Evolutionary conservation across 2,113 vertebrate species (phyloP).

Genomic region (Ctenomys sociabilis): DNA sequence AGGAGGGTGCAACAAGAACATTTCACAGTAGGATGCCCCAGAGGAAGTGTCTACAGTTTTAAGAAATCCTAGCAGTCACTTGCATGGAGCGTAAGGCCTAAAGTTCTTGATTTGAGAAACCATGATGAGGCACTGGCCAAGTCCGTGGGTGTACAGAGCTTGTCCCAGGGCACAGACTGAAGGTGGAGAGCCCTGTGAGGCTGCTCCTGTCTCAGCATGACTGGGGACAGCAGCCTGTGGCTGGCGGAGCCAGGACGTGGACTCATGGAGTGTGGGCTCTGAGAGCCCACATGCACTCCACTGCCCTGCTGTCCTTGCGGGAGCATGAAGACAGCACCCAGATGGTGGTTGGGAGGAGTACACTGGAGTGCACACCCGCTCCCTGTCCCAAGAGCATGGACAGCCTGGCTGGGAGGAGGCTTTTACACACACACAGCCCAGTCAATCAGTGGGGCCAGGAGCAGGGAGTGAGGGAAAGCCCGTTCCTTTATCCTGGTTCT

Average conservation of each 20-base stretch:
- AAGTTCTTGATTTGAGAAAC: background rate
- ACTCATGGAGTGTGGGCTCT: accelerated
- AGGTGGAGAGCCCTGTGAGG: no score
- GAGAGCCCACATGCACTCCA: background rate
- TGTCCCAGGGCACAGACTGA: background rate
- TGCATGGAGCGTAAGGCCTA: background rate
- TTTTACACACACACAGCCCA: background rate
- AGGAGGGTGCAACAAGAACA: background rate
- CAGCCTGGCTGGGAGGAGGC: background rate
- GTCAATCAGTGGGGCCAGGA: background rate
- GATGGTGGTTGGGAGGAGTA: background rate
- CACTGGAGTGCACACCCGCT: background rate
- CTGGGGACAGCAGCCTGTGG: background rate
- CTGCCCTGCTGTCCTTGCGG: background rate
- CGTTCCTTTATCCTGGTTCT: conserved; percentile 42
- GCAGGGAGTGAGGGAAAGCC: background rate
- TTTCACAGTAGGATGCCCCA: background rate
- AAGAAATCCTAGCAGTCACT: background rate
- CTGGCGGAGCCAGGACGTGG: accelerated
- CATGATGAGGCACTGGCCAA: background rate
- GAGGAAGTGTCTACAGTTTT: background rate
- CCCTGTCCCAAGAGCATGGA: background rate
- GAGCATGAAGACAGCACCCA: background rate
- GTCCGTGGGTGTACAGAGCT: background rate
- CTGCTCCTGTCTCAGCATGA: background rate